Evolutionary conservation across 2,888 invertebrate genomes (phyloP), one percentile per base, ranked within the genome.

Genomic region (Keiferia lycopersicella): DNA sequence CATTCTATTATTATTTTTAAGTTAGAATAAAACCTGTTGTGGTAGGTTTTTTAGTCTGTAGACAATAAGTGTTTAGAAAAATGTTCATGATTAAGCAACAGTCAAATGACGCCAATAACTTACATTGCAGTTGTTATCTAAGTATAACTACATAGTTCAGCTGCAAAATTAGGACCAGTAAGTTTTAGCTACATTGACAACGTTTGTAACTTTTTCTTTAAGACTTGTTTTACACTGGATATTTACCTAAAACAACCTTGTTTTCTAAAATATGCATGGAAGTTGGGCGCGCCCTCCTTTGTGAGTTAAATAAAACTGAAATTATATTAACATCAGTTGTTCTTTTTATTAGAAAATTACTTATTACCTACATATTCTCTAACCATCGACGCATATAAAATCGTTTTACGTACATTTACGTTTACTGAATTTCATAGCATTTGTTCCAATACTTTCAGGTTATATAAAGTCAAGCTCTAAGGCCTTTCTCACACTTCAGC

Each of bases 21-120:
- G 41, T 45, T 45, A 45, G 45, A 69, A 16, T 64, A 63, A 59
- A 61, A 14, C 16, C 45, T 45, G n/a, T 45, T 45, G n/a, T 45
- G 45, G n/a, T 45, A 45, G n/a, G 34, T 34, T 34, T 34, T 11
- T 4, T n/a, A 16, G 41, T 14, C 0, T n/a, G n/a, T 16, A 14
- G 41, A 41, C 4, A 39, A 8, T 39, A 39, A 41, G 41, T 14
- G 14, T 30, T 30, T 30, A 41, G 41, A 41, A 14, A 4, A 45
- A 45, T 45, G 41, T 41, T 11, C n/a, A 45, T 45, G 16, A 7
- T 16, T 45, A 45, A 16, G n/a, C 4, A 16, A 41, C 41, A 41
- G 11, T 14, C 12, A 3, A 14, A 16, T 45, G n/a, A n/a, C 16
- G 3, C 6, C 16, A 45, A 8, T 16, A 34, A 10, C 10, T n/a